phyloP scores from a whole-genome alignment of 2,113 vertebrate species.

The Addax nasomaculatus region DNA sequence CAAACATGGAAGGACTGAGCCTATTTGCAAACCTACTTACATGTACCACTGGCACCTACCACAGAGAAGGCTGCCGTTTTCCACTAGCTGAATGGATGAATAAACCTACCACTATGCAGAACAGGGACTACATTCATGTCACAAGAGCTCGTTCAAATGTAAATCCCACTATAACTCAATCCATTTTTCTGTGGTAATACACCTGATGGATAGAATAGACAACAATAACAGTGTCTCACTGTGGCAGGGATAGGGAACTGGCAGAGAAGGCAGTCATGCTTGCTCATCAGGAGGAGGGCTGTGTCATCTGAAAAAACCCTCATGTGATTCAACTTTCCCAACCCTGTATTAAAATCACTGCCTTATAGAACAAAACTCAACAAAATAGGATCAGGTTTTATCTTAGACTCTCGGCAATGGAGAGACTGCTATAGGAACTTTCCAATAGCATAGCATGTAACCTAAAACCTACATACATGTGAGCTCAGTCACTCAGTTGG shows the following conservation, averaged over 20 bases:
- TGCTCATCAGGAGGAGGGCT: neutral
- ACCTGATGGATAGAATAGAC: rapidly evolving
- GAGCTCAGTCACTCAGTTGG: neutral
- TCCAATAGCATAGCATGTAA: neutral
- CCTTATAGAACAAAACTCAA: neutral
- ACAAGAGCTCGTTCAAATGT: neutral
- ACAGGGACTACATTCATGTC: neutral
- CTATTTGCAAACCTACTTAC: neutral
- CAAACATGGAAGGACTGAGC: neutral
- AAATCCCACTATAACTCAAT: neutral
- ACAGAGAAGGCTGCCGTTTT: neutral
- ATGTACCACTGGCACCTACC: neutral
- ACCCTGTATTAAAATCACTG: neutral
- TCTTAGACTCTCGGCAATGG: neutral
- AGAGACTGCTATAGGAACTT: neutral
- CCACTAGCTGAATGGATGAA: neutral
- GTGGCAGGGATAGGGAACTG: rapidly evolving
- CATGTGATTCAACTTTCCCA: neutral
- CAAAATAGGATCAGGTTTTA: neutral
- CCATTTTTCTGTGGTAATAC: neutral
- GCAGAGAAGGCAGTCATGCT: neutral
- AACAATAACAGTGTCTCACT: neutral
- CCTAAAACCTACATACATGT: neutral
- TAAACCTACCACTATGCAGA: neutral
- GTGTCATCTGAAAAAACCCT: neutral